Evolutionary conservation across 64 coral and sea anemone genomes (phyloP).

Genomic region (Montipora efflorescens): DNA sequence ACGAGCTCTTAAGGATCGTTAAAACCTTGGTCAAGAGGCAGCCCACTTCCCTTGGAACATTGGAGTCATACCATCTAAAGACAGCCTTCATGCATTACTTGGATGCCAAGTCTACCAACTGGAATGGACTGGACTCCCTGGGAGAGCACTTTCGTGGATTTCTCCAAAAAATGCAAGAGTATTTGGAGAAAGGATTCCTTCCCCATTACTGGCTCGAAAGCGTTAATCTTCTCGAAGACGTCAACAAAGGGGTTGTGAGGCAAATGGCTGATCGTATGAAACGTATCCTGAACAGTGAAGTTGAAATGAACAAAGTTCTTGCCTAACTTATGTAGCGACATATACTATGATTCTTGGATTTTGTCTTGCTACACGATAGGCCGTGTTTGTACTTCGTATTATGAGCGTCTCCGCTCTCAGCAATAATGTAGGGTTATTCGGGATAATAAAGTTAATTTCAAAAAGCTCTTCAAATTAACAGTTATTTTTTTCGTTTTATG

Average conservation of each 20-base stretch:
- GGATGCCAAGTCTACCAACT: neutral
- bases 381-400: too few species aligned
- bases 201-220: slow-evolving; percentile 48
- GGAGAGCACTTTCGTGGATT: slow-evolving; percentile 62
- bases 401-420: too few species aligned
- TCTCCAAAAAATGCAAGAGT: neutral
- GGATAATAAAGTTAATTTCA: too few species aligned
- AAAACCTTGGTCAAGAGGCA: slow-evolving; percentile 55
- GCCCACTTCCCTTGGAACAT: slow-evolving; percentile 33
- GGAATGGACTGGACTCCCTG: slow-evolving; percentile 1
- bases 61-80: slow-evolving; percentile 77
- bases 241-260: neutral
- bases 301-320: neutral
- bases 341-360: too few species aligned
- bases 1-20: slow-evolving; percentile 71
- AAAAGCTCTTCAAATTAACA: too few species aligned
- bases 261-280: slow-evolving; percentile 54
- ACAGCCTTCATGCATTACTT: slow-evolving; percentile 75
- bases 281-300: slow-evolving; percentile 40
- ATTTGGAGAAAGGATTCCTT: neutral
- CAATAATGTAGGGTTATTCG: too few species aligned
- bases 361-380: too few species aligned
- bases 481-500: too few species aligned
- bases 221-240: slow-evolving; percentile 61
- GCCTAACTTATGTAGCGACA: neutral